Conservation (phyloP, 1,140 invertebrate species). For the Zaprionus vittiger region DNA sequence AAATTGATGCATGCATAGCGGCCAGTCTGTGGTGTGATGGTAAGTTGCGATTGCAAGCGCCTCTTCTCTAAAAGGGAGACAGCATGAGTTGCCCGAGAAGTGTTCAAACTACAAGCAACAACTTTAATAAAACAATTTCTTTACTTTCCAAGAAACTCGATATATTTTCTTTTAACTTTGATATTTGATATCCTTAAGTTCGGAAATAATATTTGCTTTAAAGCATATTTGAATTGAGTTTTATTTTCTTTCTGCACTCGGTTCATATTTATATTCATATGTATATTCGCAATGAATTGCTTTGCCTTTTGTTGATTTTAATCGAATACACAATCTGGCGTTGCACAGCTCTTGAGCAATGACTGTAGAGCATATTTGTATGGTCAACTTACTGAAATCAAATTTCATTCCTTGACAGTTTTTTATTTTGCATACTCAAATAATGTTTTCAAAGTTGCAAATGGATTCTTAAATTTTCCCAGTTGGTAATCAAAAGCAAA, state of each 20-base stretch:
- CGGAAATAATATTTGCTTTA: not conserved
- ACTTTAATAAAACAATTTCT: not conserved
- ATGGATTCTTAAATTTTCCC: not conserved
- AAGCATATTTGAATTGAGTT: not conserved
- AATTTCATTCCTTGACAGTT: not conserved
- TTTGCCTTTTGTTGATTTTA: not conserved
- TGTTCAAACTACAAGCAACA: not conserved
- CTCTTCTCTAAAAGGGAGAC: not conserved
- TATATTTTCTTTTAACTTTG: not conserved
- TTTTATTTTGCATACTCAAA: not conserved
- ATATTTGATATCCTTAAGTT: not conserved
- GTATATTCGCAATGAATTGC: not conserved
- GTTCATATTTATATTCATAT: not conserved
- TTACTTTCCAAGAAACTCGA: not conserved
- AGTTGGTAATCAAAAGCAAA: not conserved
- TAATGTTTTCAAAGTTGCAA: not conserved
- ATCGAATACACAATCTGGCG: not conserved
- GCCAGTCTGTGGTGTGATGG: conserved; percentile 95
- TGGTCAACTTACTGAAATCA: not conserved
- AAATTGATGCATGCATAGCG: conserved; percentile 95
- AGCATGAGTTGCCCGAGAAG: conserved; percentile 15
- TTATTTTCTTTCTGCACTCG: not conserved
- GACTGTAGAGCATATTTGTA: not conserved
- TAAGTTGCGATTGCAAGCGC: conserved; percentile 70
- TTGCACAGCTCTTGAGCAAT: not conserved